These are phyloP conservation scores for Desmodus rotundus DNA, from an alignment of 2,113 vertebrate genomes.

Conservation along the genomic window DNA sequence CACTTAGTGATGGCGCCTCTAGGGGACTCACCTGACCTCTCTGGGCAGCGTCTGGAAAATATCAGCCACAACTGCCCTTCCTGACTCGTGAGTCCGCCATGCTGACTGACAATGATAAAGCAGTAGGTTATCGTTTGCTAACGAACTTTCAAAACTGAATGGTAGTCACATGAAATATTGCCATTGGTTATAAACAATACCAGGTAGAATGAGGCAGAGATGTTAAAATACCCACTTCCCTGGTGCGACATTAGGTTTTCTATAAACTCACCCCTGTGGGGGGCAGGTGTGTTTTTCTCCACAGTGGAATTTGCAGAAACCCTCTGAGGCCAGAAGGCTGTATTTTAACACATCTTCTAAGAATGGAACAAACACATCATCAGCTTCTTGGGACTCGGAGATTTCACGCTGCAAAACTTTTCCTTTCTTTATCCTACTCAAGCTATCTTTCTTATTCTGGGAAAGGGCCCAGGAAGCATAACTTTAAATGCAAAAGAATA, in stretches of 20 bases:
- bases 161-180: not conserved
- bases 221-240: not conserved
- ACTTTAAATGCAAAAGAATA: constrained; percentile 24
- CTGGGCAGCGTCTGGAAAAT: not conserved
- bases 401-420: not conserved
- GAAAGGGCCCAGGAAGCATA: constrained; percentile 35
- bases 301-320: not conserved
- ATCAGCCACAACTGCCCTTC: not conserved
- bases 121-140: not conserved
- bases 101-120: not conserved
- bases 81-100: not conserved
- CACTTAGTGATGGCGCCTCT: not conserved
- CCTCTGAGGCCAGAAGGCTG: not conserved
- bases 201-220: not conserved
- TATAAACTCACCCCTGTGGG: not conserved
- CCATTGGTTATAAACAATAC: not conserved
- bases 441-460: constrained; percentile 30
- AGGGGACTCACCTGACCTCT: not conserved
- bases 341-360: not conserved
- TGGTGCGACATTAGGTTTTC: not conserved
- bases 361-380: not conserved
- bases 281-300: not conserved
- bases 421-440: not conserved
- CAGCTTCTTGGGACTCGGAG: not conserved
- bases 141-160: not conserved